Evolutionary conservation across 2,888 invertebrate species (phyloP).

Genomic region (Epirrhoe alternata): DNA sequence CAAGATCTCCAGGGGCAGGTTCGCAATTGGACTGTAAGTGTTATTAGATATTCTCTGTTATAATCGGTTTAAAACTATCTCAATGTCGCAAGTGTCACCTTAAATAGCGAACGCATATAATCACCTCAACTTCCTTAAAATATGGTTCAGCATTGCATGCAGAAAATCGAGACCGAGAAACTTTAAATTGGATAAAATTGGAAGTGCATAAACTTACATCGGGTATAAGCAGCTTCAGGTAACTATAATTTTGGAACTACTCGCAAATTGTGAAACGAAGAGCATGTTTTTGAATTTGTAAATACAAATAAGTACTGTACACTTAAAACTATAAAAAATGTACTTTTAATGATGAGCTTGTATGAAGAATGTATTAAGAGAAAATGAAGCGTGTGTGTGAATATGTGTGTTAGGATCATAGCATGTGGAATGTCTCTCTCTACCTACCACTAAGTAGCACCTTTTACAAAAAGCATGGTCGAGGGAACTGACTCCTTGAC

Average conservation of each 20-base stretch:
- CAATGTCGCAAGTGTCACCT: constrained; percentile 4
- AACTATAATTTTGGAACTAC: background rate
- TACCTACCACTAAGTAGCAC: too few species aligned
- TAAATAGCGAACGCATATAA: constrained; percentile 11
- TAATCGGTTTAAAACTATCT: background rate
- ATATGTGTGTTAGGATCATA: too few species aligned
- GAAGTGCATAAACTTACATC: constrained; percentile 43
- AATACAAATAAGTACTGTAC: too few species aligned
- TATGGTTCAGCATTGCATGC: constrained; percentile 13
- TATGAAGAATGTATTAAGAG: too few species aligned
- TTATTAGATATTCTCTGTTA: background rate
- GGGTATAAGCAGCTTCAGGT: constrained; percentile 12
- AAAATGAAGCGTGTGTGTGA: too few species aligned
- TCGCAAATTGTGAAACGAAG: background rate
- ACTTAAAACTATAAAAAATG: too few species aligned
- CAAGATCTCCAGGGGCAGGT: too few species aligned
- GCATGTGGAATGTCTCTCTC: too few species aligned
- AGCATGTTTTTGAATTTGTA: background rate
- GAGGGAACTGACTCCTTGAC: too few species aligned
- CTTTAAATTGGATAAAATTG: constrained; percentile 59
- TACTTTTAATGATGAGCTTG: too few species aligned
- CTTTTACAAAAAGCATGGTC: too few species aligned
- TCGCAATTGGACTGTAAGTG: too few species aligned
- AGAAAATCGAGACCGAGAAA: constrained; percentile 41
- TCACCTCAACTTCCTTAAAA: constrained; percentile 19